A percentile compares a stretch with the other conserved stretches of the same genome.
These are phyloP conservation scores for Melitaea cinxia DNA, from an alignment of 1,140 invertebrate species.

Conservation along the genomic window DNA sequence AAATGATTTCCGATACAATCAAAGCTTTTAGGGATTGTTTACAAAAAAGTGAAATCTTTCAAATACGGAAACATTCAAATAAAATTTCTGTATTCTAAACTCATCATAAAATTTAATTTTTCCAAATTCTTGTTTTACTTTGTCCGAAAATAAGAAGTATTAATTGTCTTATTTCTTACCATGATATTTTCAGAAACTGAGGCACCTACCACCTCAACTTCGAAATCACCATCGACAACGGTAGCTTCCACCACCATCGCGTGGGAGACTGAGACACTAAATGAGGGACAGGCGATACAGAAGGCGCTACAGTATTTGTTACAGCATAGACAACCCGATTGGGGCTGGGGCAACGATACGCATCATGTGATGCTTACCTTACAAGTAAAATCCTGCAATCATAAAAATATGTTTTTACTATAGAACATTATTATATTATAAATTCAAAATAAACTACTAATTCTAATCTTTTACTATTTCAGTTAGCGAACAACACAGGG, in stretches of 20 bases:
- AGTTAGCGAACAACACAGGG: constrained; percentile 80
- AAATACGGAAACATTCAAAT: too few relatives aligned
- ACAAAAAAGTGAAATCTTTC: too few relatives aligned
- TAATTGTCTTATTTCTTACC: not conserved
- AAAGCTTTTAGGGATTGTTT: too few relatives aligned
- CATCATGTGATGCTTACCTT: constrained; percentile 87
- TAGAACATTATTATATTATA: too few relatives aligned
- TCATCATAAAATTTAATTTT: too few relatives aligned
- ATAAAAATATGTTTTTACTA: too few relatives aligned
- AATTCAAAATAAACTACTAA: not conserved
- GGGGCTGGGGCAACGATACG: constrained; percentile 90
- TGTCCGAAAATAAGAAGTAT: not conserved
- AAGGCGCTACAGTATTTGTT: constrained; percentile 86
- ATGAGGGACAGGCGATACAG: constrained; percentile 83
- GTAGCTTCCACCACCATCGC: constrained; percentile 47
- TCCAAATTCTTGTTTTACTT: not conserved
- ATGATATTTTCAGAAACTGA: constrained; percentile 61
- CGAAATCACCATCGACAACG: constrained; percentile 51
- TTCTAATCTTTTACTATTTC: constrained; percentile 30
- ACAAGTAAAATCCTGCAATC: constrained; percentile 75
- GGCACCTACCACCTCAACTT: constrained; percentile 53
- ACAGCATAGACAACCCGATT: constrained; percentile 86
- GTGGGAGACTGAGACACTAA: constrained; percentile 73
- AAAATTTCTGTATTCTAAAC: too few relatives aligned
- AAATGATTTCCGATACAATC: too few relatives aligned